phyloP scores from a whole-genome alignment of 2,888 invertebrate genomes.

The Bruchidius siliquastri region DNA sequence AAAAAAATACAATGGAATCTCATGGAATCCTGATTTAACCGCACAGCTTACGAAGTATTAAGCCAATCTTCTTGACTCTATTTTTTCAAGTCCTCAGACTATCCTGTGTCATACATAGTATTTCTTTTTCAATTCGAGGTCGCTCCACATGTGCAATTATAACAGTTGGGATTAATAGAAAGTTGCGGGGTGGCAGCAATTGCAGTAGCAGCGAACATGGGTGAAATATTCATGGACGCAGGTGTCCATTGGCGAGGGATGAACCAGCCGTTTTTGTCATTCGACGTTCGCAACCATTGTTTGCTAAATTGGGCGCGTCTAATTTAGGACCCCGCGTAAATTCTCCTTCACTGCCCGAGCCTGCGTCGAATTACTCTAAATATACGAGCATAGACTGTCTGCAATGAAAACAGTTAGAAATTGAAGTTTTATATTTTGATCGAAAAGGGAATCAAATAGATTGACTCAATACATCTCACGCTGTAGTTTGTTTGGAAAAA shows the following conservation, averaged over 20 bases:
- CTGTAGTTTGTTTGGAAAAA: too few species aligned
- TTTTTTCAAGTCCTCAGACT: too few species aligned
- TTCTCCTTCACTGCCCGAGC: background rate
- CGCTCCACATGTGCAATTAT: background rate
- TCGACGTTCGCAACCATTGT: background rate
- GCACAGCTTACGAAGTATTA: too few species aligned
- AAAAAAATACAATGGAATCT: too few species aligned
- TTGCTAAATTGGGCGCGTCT: background rate
- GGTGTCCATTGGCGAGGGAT: background rate
- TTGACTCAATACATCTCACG: too few species aligned
- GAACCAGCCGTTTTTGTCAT: background rate
- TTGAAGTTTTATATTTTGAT: too few species aligned
- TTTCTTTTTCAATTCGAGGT: background rate
- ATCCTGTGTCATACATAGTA: too few species aligned
- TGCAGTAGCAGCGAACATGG: background rate
- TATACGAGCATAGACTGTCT: background rate
- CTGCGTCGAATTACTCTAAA: background rate
- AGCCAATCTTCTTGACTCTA: too few species aligned
- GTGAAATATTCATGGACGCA: background rate
- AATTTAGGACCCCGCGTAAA: background rate
- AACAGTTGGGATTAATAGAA: background rate
- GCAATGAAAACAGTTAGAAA: background rate
- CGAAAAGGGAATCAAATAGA: too few species aligned
- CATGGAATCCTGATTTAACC: too few species aligned
- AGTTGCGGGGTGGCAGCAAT: background rate